Evolutionary conservation across 2,113 vertebrate genomes (phyloP), one percentile per base, ranked within the genome.

Genomic region (Labeo catla): DNA sequence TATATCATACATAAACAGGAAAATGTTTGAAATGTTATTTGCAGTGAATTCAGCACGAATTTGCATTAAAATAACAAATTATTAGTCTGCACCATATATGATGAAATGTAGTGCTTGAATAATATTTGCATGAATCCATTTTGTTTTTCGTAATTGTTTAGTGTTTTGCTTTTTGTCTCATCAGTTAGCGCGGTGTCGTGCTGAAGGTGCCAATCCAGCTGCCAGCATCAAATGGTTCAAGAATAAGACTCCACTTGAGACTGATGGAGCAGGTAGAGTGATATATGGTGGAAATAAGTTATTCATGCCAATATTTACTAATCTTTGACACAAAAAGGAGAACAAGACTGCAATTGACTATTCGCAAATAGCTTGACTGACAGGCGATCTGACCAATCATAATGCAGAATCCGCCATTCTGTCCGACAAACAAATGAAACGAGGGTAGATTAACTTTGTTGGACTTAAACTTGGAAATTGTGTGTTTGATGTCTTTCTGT

Each of bases 171-270:
- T 80, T 85, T 13, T 76, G 45, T 86, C 36, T 83, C 28, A 68
- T 12, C 92, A 99, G 98, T 92, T 99, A 0, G 98, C 96, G 13
- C 91, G 94, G 72, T 99, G 98, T 4, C 43, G 95, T 89, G 93
- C 96, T 4, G 90, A 93, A 88, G 95, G 96, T 1, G 95, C 96
- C 88, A 97, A 96, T 84, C 98, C 98, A 0, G 91, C 95, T 63
- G 96, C 94, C 87, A 95, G 95, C 15, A 94, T 99, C 86, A 96
- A 93, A 0, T 99, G 98, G 98, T 94, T 96, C 76, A 96, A 92
- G 90, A 96, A 97, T 0, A 95, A 95, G 28, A 92, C 91, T 87
- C 89, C 93, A 36, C 87, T 98, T 86, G 86, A 92, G n/a, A 89
- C 92, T 0, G 59, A 95, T 86, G 95, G 94, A 19, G 94, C 94